Conservation (phyloP, 2,888 invertebrate species). For the Unio pictorum region DNA sequence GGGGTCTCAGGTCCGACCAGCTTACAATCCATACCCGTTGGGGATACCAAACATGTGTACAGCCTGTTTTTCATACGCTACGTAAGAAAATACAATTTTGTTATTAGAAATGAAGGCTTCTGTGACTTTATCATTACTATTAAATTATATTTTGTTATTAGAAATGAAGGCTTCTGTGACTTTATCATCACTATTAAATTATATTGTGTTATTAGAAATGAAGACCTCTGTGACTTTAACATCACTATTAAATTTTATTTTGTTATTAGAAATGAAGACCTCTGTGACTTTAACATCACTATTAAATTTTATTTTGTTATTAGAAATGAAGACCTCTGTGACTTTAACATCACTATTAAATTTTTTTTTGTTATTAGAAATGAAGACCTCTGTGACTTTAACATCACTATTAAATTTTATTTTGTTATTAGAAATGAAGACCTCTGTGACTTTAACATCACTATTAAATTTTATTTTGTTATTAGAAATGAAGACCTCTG, state of each 20-base stretch:
- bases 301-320: not conserved
- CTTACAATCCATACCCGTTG: conserved; percentile 70
- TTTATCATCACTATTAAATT: not conserved
- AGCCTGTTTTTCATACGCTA: conserved; percentile 68
- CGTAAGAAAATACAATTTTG: conserved; percentile 6
- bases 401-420: not conserved
- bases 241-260: not conserved
- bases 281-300: too few relatives aligned
- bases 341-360: too few relatives aligned
- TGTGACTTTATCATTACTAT: too few relatives aligned
- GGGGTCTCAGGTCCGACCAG: conserved; percentile 69
- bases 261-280: too few relatives aligned
- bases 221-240: too few relatives aligned
- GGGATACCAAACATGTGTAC: conserved; percentile 61
- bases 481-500: too few relatives aligned
- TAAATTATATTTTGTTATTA: too few relatives aligned
- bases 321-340: too few relatives aligned
- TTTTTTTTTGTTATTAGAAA: not conserved
- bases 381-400: too few relatives aligned
- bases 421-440: not conserved
- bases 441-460: too few relatives aligned
- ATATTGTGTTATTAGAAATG: not conserved
- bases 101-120: too few relatives aligned
- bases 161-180: too few relatives aligned
- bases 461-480: not conserved